phyloP scores from a whole-genome alignment of 2,113 vertebrate genomes.

The Salminus brasiliensis region DNA sequence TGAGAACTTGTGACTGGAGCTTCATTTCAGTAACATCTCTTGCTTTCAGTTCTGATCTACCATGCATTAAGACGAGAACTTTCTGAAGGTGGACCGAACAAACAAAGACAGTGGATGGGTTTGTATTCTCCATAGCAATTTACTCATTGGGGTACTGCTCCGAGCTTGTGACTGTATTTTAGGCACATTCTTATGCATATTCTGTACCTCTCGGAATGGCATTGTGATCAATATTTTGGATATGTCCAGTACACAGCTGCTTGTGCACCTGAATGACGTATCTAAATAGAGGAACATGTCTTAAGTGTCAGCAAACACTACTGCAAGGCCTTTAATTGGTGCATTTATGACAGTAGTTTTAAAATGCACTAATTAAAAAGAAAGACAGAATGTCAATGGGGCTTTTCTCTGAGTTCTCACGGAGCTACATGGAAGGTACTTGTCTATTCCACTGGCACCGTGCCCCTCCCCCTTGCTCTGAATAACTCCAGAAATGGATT shows the following conservation, averaged over 20 bases:
- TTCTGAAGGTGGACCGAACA: not conserved
- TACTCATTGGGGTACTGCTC: too few relatives aligned
- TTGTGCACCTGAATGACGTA: too few relatives aligned
- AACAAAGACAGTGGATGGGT: not conserved
- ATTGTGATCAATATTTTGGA: too few relatives aligned
- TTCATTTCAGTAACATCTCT: slow-evolving; percentile 25
- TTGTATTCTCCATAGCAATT: not conserved
- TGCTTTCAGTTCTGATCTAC: not conserved
- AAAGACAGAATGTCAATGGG: not conserved
- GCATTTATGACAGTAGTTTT: not conserved
- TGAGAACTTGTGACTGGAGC: not conserved
- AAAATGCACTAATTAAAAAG: not conserved
- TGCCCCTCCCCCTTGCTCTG: not conserved
- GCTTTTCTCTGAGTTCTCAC: not conserved
- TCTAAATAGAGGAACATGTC: too few relatives aligned
- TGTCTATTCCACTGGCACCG: not conserved
- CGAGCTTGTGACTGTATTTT: too few relatives aligned
- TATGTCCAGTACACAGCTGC: too few relatives aligned
- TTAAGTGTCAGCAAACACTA: not conserved
- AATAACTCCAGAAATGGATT: slow-evolving; percentile 15
- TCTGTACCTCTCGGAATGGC: too few relatives aligned
- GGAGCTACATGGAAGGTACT: not conserved
- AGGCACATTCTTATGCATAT: too few relatives aligned
- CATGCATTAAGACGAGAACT: not conserved
- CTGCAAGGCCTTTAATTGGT: not conserved